These are phyloP conservation scores for Entomyzon cyanotis DNA, from an alignment of 2,113 vertebrate genomes.

Conservation along the genomic window DNA sequence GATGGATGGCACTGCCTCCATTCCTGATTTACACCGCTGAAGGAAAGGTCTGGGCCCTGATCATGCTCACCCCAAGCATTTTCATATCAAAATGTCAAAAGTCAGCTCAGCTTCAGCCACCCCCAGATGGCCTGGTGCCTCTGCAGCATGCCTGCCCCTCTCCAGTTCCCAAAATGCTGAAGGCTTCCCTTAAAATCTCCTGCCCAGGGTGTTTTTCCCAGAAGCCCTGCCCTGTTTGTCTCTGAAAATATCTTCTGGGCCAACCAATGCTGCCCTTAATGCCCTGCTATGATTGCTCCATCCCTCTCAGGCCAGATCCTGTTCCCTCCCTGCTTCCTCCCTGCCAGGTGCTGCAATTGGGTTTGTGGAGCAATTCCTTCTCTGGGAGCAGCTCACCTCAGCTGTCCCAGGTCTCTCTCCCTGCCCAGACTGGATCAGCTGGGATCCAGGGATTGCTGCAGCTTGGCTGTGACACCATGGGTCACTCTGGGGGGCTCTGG, in stretches of 20 bases:
- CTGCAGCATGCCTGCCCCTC: background rate
- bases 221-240: background rate
- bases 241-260: background rate
- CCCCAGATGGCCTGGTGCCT: background rate
- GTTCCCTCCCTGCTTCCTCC: background rate
- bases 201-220: background rate
- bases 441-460: background rate
- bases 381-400: background rate
- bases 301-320: background rate
- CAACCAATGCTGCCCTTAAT: fast-evolving
- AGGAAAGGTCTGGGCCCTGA: background rate
- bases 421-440: fast-evolving
- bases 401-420: background rate
- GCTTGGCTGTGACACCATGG: background rate
- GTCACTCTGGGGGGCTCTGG: fast-evolving
- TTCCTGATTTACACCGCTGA: background rate
- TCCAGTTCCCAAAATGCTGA: background rate
- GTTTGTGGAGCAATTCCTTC: background rate
- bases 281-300: fast-evolving
- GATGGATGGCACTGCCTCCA: fast-evolving
- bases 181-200: background rate
- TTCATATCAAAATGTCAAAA: background rate
- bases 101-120: background rate
- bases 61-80: fast-evolving
- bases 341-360: background rate